These are phyloP conservation scores for Caenorhabditis briggsae DNA, from an alignment of 1,140 invertebrate species.

Conservation along the genomic window DNA sequence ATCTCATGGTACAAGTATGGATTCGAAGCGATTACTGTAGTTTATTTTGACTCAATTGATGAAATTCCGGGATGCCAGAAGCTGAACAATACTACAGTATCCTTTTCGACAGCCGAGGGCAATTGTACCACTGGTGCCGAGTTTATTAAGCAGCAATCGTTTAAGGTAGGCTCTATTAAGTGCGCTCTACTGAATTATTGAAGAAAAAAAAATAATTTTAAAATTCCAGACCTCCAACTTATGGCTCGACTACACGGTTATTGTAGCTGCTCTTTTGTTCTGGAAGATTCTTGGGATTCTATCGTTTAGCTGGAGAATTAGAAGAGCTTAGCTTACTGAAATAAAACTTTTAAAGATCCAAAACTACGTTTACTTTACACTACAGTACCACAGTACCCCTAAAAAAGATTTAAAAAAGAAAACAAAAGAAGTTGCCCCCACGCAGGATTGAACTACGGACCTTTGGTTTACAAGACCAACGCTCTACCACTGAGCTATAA, in stretches of 20 bases:
- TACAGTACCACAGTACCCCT: too few species aligned
- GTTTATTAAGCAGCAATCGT: conserved; percentile 11
- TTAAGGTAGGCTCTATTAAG: background rate
- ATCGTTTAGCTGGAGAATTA: conserved; percentile 22
- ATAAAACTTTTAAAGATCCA: too few species aligned
- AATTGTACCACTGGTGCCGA: conserved; percentile 4
- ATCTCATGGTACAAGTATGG: conserved; percentile 95
- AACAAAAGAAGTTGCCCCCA: too few species aligned
- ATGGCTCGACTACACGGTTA: conserved; percentile 15
- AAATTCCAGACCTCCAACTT: background rate
- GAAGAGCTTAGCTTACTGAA: background rate
- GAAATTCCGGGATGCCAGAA: conserved; percentile 1
- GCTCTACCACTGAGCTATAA: too few species aligned
- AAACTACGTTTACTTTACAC: too few species aligned
- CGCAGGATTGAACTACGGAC: too few species aligned
- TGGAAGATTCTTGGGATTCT: conserved; percentile 22
- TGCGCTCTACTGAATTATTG: too few species aligned
- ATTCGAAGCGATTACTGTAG: conserved; percentile 83
- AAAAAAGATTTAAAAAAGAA: too few species aligned
- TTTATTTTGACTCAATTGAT: background rate
- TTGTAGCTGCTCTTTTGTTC: background rate
- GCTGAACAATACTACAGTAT: background rate
- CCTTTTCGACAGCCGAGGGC: background rate
- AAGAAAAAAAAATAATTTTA: too few species aligned
- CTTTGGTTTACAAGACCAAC: too few species aligned